A percentile compares a stretch with the other conserved stretches of the same genome.
These are phyloP conservation scores for Troides oblongomaculatus DNA, from an alignment of 2,888 invertebrate species.

Conservation along the genomic window DNA sequence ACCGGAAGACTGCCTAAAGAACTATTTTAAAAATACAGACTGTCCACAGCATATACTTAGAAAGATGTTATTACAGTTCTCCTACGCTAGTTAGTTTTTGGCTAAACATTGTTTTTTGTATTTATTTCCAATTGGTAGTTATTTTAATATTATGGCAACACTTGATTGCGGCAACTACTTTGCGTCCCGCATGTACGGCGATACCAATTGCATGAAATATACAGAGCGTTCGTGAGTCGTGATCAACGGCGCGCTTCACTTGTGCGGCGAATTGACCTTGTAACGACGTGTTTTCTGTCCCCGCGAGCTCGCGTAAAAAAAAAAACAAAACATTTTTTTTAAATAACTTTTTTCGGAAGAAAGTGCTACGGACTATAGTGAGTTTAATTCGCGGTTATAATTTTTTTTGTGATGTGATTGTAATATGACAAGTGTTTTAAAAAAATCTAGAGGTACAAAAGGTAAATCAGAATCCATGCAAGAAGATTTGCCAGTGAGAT, in stretches of 20 bases:
- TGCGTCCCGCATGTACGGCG: slow-evolving; percentile 33
- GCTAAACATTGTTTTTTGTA: too few relatives aligned
- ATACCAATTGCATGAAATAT: slow-evolving; percentile 25
- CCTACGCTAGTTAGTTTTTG: too few relatives aligned
- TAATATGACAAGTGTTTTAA: slow-evolving; percentile 76
- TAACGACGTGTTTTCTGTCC: slow-evolving; percentile 31
- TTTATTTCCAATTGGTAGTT: slow-evolving; percentile 16
- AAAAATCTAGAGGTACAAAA: slow-evolving; percentile 72
- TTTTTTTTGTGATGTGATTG: slow-evolving; percentile 63
- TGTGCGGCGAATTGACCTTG: slow-evolving; percentile 33
- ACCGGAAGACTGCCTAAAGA: too few relatives aligned
- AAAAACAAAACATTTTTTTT: slow-evolving; percentile 28
- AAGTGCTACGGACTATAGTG: slow-evolving; percentile 29
- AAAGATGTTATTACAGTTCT: too few relatives aligned
- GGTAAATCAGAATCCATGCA: slow-evolving; percentile 78
- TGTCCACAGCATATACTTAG: too few relatives aligned
- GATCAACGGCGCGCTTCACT: slow-evolving; percentile 32
- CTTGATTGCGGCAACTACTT: slow-evolving; percentile 32
- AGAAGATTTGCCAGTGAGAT: slow-evolving; percentile 71
- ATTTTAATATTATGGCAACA: slow-evolving; percentile 34
- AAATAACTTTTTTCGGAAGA: slow-evolving; percentile 19
- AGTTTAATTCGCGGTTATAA: slow-evolving; percentile 22
- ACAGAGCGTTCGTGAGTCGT: slow-evolving; percentile 18
- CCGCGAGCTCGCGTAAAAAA: slow-evolving; percentile 29
- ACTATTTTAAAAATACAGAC: too few relatives aligned